Base-by-base conservation (phyloP, 2,888 invertebrate species). In the Aethes cnicana region DNA sequence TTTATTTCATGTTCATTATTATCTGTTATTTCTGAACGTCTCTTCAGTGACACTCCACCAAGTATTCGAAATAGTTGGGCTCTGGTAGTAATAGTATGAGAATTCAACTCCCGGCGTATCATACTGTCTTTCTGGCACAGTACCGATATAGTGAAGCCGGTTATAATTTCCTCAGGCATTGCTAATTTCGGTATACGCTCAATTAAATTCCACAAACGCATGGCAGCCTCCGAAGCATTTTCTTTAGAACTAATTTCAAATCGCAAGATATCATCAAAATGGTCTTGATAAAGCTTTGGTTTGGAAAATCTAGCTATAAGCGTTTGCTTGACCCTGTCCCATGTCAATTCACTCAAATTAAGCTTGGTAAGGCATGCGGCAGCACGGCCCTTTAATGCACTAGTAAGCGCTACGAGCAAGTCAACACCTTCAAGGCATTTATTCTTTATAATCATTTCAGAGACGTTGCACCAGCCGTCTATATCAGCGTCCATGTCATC, bases 61-160 rank as follows among this genome's bases (percentile, higher is more conserved):
- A 61, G 33, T 4, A 50, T 47, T 14, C 64, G 33, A 21, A 56
- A 68, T 14, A 36, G 68, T 54, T 61, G 63, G 16, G 57, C 28
- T 9, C 44, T 46, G 7, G 53, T 61, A 0, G 47, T 49, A 3
- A 59, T 33, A 28, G 9, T 44, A 9, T 61, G 53, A 0, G 58
- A 20, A 32, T 56, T 42, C 18, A 62, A 17, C 23, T 64, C 60
- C 4, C 59, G 42, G 1, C 61, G 53, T 11, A 63, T 54, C 12
- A 52, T 12, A 4, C 9, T 16, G 28, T 63, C 60, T 28, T 58
- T 58, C n/a, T 57, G 57, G 35, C 47, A 56, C 16, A 59, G 30
- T 2, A 59, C 42, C 1, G 58, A 56, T 9, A 48, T 56, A 0
- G 53, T 56, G n/a, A 62, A 59, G 9, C 56, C 56, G 7, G 57